Evolutionary conservation across 2,797 vertebrate species (phyloP).

Genomic region (Malacoctenus gilli): DNA sequence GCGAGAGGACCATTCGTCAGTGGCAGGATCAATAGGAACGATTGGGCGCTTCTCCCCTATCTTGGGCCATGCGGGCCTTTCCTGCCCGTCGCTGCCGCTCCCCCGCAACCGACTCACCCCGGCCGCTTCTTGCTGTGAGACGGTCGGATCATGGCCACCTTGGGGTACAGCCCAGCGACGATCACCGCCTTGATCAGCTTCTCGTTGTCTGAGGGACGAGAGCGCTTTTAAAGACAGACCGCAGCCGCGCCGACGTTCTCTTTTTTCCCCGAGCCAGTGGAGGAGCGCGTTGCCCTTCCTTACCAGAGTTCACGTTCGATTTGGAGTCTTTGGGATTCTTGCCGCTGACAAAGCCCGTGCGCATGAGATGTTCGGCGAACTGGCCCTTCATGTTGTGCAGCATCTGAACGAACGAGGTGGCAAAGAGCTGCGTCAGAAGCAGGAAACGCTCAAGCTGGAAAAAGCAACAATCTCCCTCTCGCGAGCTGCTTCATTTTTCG

Average conservation of each 20-base stretch:
- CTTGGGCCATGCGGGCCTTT: too few species aligned
- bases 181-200: slow-evolving; percentile 98
- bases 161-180: slow-evolving; percentile 96
- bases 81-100: too few species aligned
- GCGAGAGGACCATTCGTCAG: slow-evolving; percentile 10
- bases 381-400: slow-evolving; percentile 97
- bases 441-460: too few species aligned
- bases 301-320: slow-evolving; percentile 95
- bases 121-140: slow-evolving; percentile 90
- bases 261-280: background rate
- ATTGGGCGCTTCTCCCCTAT: slow-evolving; percentile 18
- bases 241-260: background rate
- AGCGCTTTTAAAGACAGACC: background rate
- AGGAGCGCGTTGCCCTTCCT: background rate
- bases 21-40: slow-evolving; percentile 25
- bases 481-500: too few species aligned
- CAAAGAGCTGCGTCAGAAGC: too few species aligned
- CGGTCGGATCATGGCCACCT: slow-evolving; percentile 94
- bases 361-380: slow-evolving; percentile 94
- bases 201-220: slow-evolving; percentile 87
- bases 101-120: slow-evolving; percentile 90
- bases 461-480: background rate
- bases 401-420: slow-evolving; percentile 93
- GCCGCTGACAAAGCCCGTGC: slow-evolving; percentile 91
- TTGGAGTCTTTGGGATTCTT: slow-evolving; percentile 88